Conservation (phyloP, 1,140 invertebrate genomes). For the Drosophila pandora region DNA sequence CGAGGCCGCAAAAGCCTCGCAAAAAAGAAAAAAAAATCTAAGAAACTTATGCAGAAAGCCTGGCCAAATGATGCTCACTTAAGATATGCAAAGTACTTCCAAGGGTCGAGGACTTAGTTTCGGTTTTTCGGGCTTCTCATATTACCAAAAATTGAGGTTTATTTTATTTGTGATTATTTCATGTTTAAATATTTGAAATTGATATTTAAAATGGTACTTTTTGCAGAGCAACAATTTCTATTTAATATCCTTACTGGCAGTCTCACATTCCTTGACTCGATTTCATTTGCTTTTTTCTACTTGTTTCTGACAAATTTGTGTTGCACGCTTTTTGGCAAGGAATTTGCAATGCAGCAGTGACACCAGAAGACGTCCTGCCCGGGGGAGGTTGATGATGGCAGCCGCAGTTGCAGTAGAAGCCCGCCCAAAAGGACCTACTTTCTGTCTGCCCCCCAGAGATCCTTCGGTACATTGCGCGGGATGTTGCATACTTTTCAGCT, state of each 20-base stretch:
- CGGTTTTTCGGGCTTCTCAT: conserved; percentile 8
- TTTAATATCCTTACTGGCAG: conserved; percentile 1
- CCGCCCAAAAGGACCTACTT: background rate
- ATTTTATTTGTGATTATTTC: conserved; percentile 17
- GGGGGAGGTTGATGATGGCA: background rate
- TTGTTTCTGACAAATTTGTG: conserved; percentile 14
- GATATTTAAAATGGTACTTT: conserved; percentile 3
- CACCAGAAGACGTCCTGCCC: background rate
- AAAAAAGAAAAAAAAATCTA: background rate
- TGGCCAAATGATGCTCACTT: conserved; percentile 46
- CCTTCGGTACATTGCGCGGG: background rate
- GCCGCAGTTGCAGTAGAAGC: conserved; percentile 6
- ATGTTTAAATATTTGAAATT: no score
- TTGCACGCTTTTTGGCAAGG: conserved; percentile 2
- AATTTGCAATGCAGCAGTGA: conserved; percentile 20
- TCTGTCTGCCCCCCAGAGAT: background rate
- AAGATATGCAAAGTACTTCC: conserved; percentile 56
- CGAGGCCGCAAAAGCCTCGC: background rate
- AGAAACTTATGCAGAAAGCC: conserved; percentile 35
- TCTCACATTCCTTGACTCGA: conserved; percentile 2
- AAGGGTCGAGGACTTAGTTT: conserved; percentile 3
- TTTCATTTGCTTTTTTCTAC: background rate
- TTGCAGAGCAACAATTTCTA: background rate
- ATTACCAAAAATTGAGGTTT: conserved; percentile 5
- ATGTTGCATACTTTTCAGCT: conserved; percentile 22